Percentiles rank a stretch among this genome's conserved stretches.
phyloP scores from a whole-genome alignment of 2,113 vertebrate species.

The Tragelaphus imberbis region DNA sequence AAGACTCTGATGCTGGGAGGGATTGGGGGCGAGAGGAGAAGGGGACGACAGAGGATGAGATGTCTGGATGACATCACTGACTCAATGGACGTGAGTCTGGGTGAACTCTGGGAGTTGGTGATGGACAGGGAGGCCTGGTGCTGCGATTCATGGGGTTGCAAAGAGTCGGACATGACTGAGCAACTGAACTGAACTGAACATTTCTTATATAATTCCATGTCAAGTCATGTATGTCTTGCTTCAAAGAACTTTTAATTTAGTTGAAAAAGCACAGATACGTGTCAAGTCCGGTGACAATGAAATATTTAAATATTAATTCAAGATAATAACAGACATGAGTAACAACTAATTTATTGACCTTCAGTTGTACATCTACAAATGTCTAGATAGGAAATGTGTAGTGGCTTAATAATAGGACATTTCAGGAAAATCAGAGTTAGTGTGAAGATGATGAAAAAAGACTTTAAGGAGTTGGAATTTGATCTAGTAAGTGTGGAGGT shows the following conservation, averaged over 20 bases:
- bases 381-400: not conserved
- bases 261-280: not conserved
- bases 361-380: not conserved
- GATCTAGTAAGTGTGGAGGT: not conserved
- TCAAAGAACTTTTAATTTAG: slow-evolving; percentile 16
- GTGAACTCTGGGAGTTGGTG: no score
- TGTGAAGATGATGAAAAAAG: not conserved
- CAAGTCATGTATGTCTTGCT: not conserved
- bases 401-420: not conserved
- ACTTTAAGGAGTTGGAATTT: not conserved
- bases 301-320: not conserved
- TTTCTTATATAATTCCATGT: not conserved
- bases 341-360: not conserved
- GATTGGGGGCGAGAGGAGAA: no score
- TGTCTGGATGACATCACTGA: no score
- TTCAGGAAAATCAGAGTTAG: not conserved
- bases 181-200: no score
- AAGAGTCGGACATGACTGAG: no score
- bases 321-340: not conserved
- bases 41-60: no score
- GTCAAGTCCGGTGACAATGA: not conserved
- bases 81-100: fast-evolving
- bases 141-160: no score
- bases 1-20: no score
- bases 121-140: no score